Evolutionary conservation across 2,113 vertebrate species (phyloP).

Genomic region (Eidolon helvum): DNA sequence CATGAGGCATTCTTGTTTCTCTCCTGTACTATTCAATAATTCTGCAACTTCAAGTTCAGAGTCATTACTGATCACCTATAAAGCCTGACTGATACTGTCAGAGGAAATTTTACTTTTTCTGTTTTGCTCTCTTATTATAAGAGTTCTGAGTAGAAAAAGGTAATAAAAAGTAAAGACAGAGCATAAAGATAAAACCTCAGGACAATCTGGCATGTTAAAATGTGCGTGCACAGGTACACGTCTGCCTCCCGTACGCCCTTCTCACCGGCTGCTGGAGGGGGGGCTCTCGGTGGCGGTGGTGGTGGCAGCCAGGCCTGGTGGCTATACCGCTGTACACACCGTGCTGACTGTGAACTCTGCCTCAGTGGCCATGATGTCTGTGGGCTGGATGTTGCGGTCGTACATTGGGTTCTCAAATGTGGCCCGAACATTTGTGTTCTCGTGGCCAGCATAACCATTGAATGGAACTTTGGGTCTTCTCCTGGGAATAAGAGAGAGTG

Average conservation of each 20-base stretch:
- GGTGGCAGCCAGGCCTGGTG: slow-evolving; percentile 70
- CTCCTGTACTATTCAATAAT: background rate
- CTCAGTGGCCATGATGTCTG: slow-evolving; percentile 94
- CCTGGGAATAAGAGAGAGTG: slow-evolving; percentile 77
- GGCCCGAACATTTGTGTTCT: slow-evolving; percentile 95
- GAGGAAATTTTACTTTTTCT: background rate
- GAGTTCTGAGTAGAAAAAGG: background rate
- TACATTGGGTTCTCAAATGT: slow-evolving; percentile 99
- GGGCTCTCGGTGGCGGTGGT: slow-evolving; percentile 73
- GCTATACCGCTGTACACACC: slow-evolving; percentile 99
- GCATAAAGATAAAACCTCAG: background rate
- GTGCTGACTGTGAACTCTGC: slow-evolving; percentile 99
- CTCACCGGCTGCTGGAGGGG: slow-evolving; percentile 72
- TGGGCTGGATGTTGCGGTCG: slow-evolving; percentile 97
- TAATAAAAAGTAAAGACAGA: background rate
- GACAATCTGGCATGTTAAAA: background rate
- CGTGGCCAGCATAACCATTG: slow-evolving; percentile 96
- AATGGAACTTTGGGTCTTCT: slow-evolving; percentile 99
- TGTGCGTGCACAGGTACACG: background rate
- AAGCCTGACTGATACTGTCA: background rate
- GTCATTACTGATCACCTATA: background rate
- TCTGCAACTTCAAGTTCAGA: background rate
- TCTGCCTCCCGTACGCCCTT: rapidly evolving
- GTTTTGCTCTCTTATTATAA: background rate
- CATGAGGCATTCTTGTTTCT: background rate